Percentiles rank a stretch among this genome's conserved stretches.
phyloP scores from a whole-genome alignment of 2,113 vertebrate species.

The Tautogolabrus adspersus region DNA sequence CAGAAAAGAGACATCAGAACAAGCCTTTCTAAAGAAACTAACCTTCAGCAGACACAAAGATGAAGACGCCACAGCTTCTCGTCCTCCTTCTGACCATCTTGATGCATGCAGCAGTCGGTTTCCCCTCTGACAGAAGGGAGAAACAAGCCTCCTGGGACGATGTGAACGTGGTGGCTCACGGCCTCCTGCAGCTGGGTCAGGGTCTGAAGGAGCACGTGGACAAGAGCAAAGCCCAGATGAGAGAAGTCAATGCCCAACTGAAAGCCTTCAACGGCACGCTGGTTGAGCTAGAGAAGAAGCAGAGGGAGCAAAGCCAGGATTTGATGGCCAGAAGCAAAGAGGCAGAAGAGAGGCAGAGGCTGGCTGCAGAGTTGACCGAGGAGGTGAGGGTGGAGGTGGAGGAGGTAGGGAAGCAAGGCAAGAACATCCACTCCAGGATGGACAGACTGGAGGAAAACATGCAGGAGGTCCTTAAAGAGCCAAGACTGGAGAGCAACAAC shows the following conservation, averaged over 20 bases:
- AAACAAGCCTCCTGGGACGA: constrained; percentile 93
- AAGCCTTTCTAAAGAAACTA: neutral
- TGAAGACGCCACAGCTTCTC: constrained; percentile 58
- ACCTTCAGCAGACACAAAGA: constrained; percentile 38
- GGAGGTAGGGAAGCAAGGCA: constrained; percentile 73
- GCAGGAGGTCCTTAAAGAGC: constrained; percentile 41
- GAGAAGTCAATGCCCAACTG: constrained; percentile 84
- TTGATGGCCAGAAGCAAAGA: constrained; percentile 55
- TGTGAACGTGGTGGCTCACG: constrained; percentile 92
- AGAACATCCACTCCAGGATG: constrained; percentile 72
- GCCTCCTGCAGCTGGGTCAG: constrained; percentile 95
- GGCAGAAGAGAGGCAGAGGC: constrained; percentile 63
- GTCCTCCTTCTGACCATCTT: constrained; percentile 62
- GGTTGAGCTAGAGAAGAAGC: constrained; percentile 72
- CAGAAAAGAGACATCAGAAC: constrained; percentile 41
- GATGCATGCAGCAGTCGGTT: constrained; percentile 47
- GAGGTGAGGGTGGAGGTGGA: constrained; percentile 68
- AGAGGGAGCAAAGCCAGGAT: constrained; percentile 69
- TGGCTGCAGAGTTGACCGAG: constrained; percentile 56
- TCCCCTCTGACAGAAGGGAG: constrained; percentile 68
- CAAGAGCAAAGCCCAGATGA: constrained; percentile 88
- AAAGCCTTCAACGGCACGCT: constrained; percentile 83
- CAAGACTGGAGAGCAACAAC: constrained; percentile 45
- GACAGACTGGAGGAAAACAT: constrained; percentile 80
- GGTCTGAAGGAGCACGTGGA: constrained; percentile 94